phyloP scores from a whole-genome alignment of 2,797 vertebrate genomes.

The Acomys russatus region DNA sequence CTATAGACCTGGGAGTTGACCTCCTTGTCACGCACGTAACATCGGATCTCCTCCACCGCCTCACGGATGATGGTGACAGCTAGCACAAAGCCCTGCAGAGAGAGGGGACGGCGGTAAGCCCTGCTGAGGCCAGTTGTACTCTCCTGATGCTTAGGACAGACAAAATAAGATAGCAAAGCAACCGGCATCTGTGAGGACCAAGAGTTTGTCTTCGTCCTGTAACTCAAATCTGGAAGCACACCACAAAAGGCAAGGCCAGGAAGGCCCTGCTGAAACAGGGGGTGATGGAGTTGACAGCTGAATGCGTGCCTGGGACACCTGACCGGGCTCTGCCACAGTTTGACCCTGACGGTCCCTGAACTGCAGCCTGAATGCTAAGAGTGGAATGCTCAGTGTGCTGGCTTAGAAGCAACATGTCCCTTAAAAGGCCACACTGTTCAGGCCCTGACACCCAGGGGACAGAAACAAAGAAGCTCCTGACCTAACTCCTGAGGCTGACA shows the following conservation, averaged over 20 bases:
- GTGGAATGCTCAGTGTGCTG: rapidly evolving
- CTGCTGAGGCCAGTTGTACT: no score
- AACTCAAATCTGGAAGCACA: neutral
- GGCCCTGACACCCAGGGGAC: no score
- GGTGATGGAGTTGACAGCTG: rapidly evolving
- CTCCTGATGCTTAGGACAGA: neutral
- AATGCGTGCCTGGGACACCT: neutral
- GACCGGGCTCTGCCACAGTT: rapidly evolving
- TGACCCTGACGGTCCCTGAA: rapidly evolving
- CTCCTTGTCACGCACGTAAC: slow-evolving; percentile 97
- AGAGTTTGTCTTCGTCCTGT: neutral
- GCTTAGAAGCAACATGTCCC: neutral
- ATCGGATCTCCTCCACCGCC: slow-evolving; percentile 97
- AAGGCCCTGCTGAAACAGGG: rapidly evolving
- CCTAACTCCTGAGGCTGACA: neutral
- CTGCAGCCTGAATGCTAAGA: rapidly evolving
- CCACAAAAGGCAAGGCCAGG: rapidly evolving
- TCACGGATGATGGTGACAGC: slow-evolving; percentile 96
- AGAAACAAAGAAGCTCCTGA: neutral
- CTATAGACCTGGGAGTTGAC: slow-evolving; percentile 99
- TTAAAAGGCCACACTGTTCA: neutral
- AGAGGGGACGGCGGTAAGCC: neutral
- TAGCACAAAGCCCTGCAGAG: slow-evolving; percentile 95
- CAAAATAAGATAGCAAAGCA: neutral
- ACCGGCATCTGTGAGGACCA: rapidly evolving